Evolutionary conservation across 2,113 vertebrate genomes (phyloP), one percentile per base, ranked within the genome.

Genomic region (Zootoca vivipara): DNA sequence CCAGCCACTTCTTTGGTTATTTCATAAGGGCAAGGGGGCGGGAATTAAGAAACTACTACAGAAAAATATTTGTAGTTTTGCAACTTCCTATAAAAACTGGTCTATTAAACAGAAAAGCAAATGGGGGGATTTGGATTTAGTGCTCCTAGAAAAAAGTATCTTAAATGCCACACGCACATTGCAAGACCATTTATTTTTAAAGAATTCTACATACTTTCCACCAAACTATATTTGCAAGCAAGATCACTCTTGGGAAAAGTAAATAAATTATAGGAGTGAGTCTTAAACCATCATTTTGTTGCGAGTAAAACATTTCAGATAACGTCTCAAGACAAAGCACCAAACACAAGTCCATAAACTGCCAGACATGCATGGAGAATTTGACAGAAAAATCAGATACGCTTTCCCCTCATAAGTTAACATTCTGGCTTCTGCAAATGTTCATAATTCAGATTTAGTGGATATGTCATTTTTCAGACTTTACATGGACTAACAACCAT

Each of bases 281-380:
- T 84, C 56, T 83, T 87, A 83, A 89, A 81, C 74, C 78, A 91
- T 85, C 30, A 40, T 90, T 93, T 79, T 87, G 89, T 28, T 22
- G 92, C 89, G 78, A 52, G 30, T 20, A 2, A 10, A 65, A n/a
- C 5, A 30, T 70, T 24, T 26, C 8, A 89, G 64, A 73, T 85
- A 52, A 88, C 88, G 82, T 62, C 84, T 22, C 85, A 77, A 56
- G 78, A 80, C 79, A 93, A 70, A 79, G 72, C 65, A 62, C 88
- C 89, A 94, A 89, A 89, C 90, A 65, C 35, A 92, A 75, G 62
- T 79, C 87, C 62, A 87, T 7, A 88, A 92, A 77, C 52, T 86
- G 65, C 75, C 28, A 62, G 58, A 72, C 26, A 35, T 78, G 38
- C 35, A 52, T 35, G 73, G 33, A 73, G n/a, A 2, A 58, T 72